Evolutionary conservation across 1,140 invertebrate genomes (phyloP).

Genomic region (Aphaenogaster rudis): DNA sequence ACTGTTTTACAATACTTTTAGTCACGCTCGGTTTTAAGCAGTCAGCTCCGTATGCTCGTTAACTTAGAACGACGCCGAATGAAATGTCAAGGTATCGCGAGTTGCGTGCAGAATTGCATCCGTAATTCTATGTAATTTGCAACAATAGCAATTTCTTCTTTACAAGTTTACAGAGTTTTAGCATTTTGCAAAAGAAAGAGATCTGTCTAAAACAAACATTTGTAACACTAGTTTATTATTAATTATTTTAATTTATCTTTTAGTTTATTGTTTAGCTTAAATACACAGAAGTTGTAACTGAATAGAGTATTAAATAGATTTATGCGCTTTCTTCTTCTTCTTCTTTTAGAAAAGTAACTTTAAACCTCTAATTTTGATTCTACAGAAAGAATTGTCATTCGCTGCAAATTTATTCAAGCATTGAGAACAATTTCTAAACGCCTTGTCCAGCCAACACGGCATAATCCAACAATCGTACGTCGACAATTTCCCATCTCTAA

Average conservation of each 20-base stretch:
- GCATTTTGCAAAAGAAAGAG: neutral
- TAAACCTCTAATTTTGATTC: neutral
- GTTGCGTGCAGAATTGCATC: neutral
- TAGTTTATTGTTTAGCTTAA: neutral
- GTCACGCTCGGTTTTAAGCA: slow-evolving; percentile 30
- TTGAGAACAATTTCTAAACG: slow-evolving; percentile 26
- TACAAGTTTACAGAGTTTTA: neutral
- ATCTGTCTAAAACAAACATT: neutral
- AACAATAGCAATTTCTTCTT: neutral
- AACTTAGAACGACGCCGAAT: neutral
- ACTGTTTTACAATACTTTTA: slow-evolving; percentile 16
- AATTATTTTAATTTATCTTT: neutral
- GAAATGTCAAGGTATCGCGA: neutral
- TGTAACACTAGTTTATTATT: neutral
- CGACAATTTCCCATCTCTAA: slow-evolving; percentile 18
- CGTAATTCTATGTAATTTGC: neutral
- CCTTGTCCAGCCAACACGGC: neutral
- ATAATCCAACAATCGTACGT: slow-evolving; percentile 16
- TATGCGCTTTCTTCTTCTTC: neutral
- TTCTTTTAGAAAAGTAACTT: neutral
- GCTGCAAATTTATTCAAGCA: neutral
- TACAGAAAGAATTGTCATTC: neutral
- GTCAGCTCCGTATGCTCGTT: neutral
- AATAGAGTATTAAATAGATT: neutral
- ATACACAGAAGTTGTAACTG: neutral